Evolutionary conservation across 2,888 invertebrate species (phyloP).

Genomic region (Dicyrtoma fusca): DNA sequence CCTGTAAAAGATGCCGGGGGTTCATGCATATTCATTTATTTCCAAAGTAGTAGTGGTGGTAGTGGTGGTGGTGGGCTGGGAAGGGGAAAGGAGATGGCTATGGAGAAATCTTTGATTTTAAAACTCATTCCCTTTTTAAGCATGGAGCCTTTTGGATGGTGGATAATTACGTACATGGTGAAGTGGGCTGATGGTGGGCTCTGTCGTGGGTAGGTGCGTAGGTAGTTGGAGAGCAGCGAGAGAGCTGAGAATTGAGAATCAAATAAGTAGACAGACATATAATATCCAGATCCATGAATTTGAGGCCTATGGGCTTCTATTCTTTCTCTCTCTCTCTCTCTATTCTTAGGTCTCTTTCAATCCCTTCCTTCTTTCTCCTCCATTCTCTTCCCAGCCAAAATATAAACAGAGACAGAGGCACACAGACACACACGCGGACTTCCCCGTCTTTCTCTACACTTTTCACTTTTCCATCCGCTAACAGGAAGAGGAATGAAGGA

Average conservation of each 20-base stretch:
- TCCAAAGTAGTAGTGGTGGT: conserved; percentile 22
- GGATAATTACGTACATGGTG: too few species aligned
- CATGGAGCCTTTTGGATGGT: conserved; percentile 18
- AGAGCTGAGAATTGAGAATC: conserved; percentile 38
- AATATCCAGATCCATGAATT: conserved; percentile 46
- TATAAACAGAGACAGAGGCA: too few species aligned
- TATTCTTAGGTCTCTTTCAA: conserved; percentile 31
- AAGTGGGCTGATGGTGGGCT: too few species aligned
- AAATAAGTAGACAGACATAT: conserved; percentile 49
- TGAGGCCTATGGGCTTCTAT: conserved; percentile 45
- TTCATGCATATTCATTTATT: conserved; percentile 39
- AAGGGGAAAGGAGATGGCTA: conserved; percentile 31
- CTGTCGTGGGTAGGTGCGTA: too few species aligned
- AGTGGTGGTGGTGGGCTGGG: conserved; percentile 21
- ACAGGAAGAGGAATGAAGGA: too few species aligned
- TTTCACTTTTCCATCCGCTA: not conserved
- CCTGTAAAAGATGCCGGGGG: conserved; percentile 30
- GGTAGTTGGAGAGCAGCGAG: too few species aligned
- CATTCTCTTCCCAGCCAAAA: not conserved
- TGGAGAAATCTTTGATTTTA: conserved; percentile 52
- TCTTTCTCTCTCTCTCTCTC: conserved; percentile 30
- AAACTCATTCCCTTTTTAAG: conserved; percentile 46
- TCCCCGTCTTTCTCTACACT: conserved; percentile 25
- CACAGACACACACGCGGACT: not conserved
- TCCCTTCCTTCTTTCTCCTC: conserved; percentile 9